These are phyloP conservation scores for Anoura caudifer DNA, from an alignment of 2,113 vertebrate genomes.

Conservation along the genomic window DNA sequence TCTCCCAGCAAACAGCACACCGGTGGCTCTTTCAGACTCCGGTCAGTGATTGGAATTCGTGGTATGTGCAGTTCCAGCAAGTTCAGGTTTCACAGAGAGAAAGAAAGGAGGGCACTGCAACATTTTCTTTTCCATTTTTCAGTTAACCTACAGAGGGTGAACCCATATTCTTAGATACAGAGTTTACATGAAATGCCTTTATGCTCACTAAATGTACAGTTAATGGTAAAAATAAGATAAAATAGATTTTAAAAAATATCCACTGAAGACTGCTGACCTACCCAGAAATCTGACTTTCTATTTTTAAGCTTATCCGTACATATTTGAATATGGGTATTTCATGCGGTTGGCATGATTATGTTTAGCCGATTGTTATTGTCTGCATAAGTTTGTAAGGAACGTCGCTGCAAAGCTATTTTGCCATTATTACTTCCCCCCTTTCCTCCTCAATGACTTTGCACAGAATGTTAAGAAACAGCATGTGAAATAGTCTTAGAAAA, in stretches of 20 bases:
- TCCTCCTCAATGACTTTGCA: not conserved
- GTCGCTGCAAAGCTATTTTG: not conserved
- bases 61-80: not conserved
- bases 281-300: not conserved
- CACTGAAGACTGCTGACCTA: not conserved
- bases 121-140: not conserved
- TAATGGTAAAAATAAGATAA: not conserved
- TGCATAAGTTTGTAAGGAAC: conserved; percentile 20
- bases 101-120: not conserved
- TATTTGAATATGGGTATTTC: not conserved
- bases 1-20: not conserved
- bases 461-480: not conserved
- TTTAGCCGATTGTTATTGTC: not conserved
- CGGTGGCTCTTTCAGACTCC: not conserved
- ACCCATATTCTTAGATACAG: not conserved
- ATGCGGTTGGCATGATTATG: not conserved
- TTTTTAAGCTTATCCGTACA: not conserved
- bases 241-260: not conserved
- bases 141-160: not conserved
- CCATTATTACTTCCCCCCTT: not conserved
- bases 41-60: not conserved
- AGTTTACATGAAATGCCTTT: not conserved
- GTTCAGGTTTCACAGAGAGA: not conserved
- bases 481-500: not conserved
- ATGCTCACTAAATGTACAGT: not conserved